Conservation (phyloP, 2,113 vertebrate genomes). For the Thryonomys swinderianus region DNA sequence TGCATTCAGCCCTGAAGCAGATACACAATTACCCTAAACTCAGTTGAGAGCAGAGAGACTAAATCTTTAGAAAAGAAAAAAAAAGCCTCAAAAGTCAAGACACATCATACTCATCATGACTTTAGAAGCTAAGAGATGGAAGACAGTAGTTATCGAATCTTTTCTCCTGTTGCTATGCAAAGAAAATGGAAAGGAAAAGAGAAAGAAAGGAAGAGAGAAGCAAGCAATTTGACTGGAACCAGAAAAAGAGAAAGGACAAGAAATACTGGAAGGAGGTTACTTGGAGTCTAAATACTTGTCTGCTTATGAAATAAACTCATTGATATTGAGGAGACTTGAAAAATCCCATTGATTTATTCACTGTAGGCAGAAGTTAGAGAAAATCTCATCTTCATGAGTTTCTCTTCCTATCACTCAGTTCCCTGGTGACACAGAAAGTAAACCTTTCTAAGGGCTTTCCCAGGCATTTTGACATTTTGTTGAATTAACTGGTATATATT, state of each 20-base stretch:
- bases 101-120: background rate
- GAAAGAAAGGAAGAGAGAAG: background rate
- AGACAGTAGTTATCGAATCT: background rate
- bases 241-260: background rate
- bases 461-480: conserved; percentile 72
- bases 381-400: conserved; percentile 72
- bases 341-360: conserved; percentile 74
- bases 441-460: conserved; percentile 73
- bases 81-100: background rate
- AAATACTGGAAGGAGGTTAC: background rate
- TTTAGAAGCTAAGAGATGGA: background rate
- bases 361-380: conserved; percentile 67
- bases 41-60: conserved; percentile 68
- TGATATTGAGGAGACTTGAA: conserved; percentile 45
- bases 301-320: conserved; percentile 59
- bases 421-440: conserved; percentile 59
- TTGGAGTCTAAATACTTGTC: background rate
- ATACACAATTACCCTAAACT: conserved; percentile 79
- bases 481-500: conserved; percentile 71
- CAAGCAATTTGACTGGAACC: background rate
- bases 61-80: conserved; percentile 59
- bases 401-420: conserved; percentile 55
- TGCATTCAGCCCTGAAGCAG: conserved; percentile 79
- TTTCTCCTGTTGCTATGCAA: background rate
- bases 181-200: background rate